phyloP scores from a whole-genome alignment of 2,888 invertebrate species.

The Maniola hyperantus region DNA sequence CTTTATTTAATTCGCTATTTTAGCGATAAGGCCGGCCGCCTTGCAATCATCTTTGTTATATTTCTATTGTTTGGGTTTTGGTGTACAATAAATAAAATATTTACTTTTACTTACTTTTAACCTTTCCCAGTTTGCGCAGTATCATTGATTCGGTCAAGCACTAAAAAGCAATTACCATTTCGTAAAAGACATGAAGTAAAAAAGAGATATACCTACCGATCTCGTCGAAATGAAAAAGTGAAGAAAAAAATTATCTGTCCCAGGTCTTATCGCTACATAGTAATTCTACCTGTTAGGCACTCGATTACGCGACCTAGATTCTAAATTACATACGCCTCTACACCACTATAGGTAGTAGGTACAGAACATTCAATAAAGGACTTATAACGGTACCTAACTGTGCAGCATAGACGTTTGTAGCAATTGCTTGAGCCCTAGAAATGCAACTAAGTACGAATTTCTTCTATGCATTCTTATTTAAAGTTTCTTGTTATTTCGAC shows the following conservation, averaged over 20 bases:
- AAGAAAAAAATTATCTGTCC: not conserved
- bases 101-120: too few species aligned
- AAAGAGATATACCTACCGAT: not conserved
- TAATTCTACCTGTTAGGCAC: conserved; percentile 32
- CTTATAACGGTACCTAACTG: conserved; percentile 26
- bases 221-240: not conserved
- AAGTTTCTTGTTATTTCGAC: too few species aligned
- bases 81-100: too few species aligned
- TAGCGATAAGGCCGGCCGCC: too few species aligned
- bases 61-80: too few species aligned
- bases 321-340: conserved; percentile 40
- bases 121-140: too few species aligned
- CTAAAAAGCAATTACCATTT: too few species aligned
- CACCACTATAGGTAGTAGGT: conserved; percentile 27
- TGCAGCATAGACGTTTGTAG: conserved; percentile 25
- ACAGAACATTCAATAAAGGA: conserved; percentile 35
- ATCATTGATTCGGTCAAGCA: too few species aligned
- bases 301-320: conserved; percentile 59
- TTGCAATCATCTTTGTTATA: too few species aligned
- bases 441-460: not conserved
- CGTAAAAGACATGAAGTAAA: too few species aligned
- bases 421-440: conserved; percentile 10
- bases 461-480: too few species aligned
- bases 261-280: conserved; percentile 12
- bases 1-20: too few species aligned